Percentiles rank a stretch among this genome's conserved stretches.
Conservation (phyloP, 2,113 vertebrate species). For the Siniperca chuatsi region DNA sequence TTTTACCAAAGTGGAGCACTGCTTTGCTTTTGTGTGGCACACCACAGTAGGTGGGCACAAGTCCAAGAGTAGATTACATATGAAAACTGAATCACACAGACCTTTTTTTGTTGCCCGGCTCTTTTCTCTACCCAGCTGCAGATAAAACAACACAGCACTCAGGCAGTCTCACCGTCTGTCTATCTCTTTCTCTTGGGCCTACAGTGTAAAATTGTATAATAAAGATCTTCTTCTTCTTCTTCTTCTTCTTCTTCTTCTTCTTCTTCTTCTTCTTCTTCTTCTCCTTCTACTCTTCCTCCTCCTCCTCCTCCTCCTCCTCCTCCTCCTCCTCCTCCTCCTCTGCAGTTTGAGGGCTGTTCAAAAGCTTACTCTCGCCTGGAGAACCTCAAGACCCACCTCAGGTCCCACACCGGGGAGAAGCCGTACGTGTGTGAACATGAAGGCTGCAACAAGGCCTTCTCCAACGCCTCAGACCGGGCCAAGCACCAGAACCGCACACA, state of each 20-base stretch:
- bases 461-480: slow-evolving; percentile 97
- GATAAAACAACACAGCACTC: slow-evolving; percentile 18
- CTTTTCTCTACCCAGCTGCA: slow-evolving; percentile 46
- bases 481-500: slow-evolving; percentile 99
- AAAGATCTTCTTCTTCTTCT: no score
- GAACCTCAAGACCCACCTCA: slow-evolving; percentile 98
- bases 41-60: slow-evolving; percentile 60
- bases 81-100: slow-evolving; percentile 44
- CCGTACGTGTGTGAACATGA: slow-evolving; percentile 98
- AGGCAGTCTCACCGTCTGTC: slow-evolving; percentile 17
- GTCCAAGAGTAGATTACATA: slow-evolving; percentile 60
- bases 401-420: slow-evolving; percentile 98
- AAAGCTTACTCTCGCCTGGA: slow-evolving; percentile 99
- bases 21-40: slow-evolving; percentile 67
- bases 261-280: no score
- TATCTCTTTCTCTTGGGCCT: slow-evolving; percentile 36
- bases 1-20: slow-evolving; percentile 46
- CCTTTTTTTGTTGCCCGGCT: background rate
- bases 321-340: slow-evolving; percentile 15
- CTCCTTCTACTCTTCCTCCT: no score
- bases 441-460: slow-evolving; percentile 99
- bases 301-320: no score
- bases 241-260: no score
- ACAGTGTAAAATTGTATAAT: no score
- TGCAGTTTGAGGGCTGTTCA: slow-evolving; percentile 95